Percentiles rank a stretch among this genome's conserved stretches.
phyloP scores from a whole-genome alignment of 2,113 vertebrate species.

The Caranx melampygus region DNA sequence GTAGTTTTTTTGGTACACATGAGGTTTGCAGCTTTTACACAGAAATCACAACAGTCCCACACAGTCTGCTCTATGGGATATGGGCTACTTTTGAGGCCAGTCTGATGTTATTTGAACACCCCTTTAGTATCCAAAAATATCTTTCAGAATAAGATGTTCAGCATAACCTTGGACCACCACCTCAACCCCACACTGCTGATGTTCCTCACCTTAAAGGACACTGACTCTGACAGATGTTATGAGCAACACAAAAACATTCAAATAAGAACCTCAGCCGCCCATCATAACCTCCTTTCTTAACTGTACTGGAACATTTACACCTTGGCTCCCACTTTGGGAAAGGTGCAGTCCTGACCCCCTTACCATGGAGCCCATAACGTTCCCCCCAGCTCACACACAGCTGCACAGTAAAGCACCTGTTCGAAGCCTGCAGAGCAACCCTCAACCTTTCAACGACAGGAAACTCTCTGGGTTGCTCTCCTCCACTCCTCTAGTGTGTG shows the following conservation, averaged over 20 bases:
- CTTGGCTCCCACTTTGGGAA: conserved; percentile 49
- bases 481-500: conserved; percentile 47
- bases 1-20: background rate
- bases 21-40: background rate
- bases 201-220: conserved; percentile 44
- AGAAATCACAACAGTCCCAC: background rate
- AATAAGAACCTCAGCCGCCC: conserved; percentile 4
- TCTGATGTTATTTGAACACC: background rate
- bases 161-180: background rate
- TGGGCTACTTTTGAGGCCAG: background rate
- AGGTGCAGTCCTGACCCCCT: conserved; percentile 76
- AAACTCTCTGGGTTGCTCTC: conserved; percentile 74
- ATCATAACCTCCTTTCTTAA: conserved; percentile 15
- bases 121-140: background rate
- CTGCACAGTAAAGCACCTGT: conserved; percentile 82
- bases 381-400: conserved; percentile 61
- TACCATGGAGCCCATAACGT: conserved; percentile 62
- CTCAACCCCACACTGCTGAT: background rate
- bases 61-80: background rate
- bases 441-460: conserved; percentile 83
- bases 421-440: conserved; percentile 70
- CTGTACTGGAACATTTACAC: conserved; percentile 64
- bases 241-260: conserved; percentile 16
- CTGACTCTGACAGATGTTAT: conserved; percentile 4
- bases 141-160: background rate